Evolutionary conservation across 2,113 vertebrate genomes (phyloP), one percentile per base, ranked within the genome.

Genomic region (Mystacornis crossleyi): DNA sequence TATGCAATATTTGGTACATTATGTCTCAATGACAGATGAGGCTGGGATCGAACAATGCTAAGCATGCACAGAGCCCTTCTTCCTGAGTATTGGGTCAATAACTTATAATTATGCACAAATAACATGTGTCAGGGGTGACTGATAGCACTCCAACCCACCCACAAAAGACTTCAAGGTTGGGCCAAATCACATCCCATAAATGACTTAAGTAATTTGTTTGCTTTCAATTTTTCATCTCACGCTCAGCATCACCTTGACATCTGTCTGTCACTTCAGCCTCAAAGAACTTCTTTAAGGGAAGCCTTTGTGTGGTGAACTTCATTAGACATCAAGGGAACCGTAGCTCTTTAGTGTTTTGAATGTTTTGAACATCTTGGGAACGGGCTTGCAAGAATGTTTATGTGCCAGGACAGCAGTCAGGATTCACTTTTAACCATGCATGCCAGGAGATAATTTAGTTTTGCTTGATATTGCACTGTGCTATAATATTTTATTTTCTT

Each of bases 221-320:
- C 87, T 81, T 78, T 78, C 69, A 78, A 1, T 60, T 93, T 89
- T 87, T 93, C 61, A 81, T 86, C 55, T 91, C 69, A 28, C 73
- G n/a, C 69, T 64, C 74, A 15, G 23, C 31, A 84, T 71, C 94
- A 66, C 51, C 70, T 69, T 91, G 95, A 90, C 89, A 83, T 34
- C 62, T 94, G 75, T 42, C 75, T 91, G 42, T 84, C 92, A 93
- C 87, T 87, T 89, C 73, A 89, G 43, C 38, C 57, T 94, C 51
- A 62, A 81, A 95, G 69, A 73, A 26, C 8, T 53, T 54, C 51
- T 82, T 89, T 34, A 62, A 53, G 51, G 40, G 66, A 84, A 95
- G 60, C 16, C 33, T 89, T 87, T 81, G 67, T 71, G 47, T 54
- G 47, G 18, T 17, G 23, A 94, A 64, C 61, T 84, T 67, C 69